Percentiles rank a stretch among this genome's conserved stretches.
Evolutionary conservation across 2,113 vertebrate genomes (phyloP).

Genomic region (Thomomys bottae): DNA sequence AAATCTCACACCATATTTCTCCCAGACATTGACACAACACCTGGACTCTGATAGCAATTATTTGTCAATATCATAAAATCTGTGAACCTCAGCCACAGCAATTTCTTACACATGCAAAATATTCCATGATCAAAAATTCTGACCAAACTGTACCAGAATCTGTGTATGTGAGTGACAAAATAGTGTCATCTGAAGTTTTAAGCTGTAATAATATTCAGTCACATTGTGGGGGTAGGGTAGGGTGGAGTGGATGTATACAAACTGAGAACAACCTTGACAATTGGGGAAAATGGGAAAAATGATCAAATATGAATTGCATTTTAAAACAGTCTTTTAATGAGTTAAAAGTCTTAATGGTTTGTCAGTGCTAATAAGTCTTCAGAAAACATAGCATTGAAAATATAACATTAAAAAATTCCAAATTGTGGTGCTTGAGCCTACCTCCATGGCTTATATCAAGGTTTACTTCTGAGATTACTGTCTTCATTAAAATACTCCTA

Average conservation of each 20-base stretch:
- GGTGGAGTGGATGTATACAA: accelerated
- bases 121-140: neutral
- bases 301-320: neutral
- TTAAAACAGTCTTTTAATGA: neutral
- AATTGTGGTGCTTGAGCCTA: neutral
- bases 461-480: neutral
- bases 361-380: neutral
- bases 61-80: neutral
- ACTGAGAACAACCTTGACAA: neutral
- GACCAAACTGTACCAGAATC: neutral
- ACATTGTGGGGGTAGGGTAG: neutral
- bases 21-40: neutral
- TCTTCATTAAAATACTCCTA: neutral
- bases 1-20: neutral
- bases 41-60: neutral
- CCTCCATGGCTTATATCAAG: neutral
- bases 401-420: neutral
- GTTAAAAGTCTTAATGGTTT: neutral
- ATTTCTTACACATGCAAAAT: neutral
- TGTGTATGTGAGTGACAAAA: neutral
- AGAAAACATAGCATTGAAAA: neutral
- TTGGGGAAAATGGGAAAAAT: neutral
- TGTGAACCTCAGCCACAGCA: neutral
- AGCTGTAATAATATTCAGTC: neutral
- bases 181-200: neutral